phyloP scores from a whole-genome alignment of 2,797 vertebrate genomes.

The Enteromius argenteus region DNA sequence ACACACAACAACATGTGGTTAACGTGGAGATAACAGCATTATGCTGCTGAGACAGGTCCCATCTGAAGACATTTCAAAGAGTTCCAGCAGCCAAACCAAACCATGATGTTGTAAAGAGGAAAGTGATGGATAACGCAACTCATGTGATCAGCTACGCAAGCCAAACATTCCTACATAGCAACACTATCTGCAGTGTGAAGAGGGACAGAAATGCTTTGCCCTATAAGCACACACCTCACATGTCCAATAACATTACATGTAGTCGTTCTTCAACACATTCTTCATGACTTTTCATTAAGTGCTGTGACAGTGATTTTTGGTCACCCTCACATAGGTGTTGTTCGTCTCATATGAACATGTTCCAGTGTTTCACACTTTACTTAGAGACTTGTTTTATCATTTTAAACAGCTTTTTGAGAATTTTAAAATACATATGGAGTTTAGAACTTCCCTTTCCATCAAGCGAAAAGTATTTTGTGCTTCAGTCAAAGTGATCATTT shows the following conservation, averaged over 20 bases:
- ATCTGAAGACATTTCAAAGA: background rate
- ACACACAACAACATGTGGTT: background rate
- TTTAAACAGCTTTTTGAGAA: background rate
- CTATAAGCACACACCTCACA: slow-evolving; percentile 43
- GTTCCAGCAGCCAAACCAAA: background rate
- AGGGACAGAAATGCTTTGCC: slow-evolving; percentile 40
- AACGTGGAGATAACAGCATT: background rate
- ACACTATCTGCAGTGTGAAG: slow-evolving; percentile 53
- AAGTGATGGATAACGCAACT: slow-evolving; percentile 44
- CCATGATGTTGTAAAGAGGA: slow-evolving; percentile 12
- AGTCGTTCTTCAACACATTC: background rate
- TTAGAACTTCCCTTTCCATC: background rate
- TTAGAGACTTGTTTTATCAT: background rate
- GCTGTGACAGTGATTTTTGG: background rate
- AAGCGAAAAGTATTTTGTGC: background rate
- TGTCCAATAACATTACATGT: background rate
- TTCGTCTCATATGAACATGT: background rate
- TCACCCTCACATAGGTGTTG: background rate
- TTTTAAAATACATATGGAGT: background rate
- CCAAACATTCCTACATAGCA: slow-evolving; percentile 51
- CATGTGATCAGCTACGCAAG: slow-evolving; percentile 44
- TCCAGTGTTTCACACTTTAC: background rate
- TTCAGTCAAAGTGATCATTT: background rate
- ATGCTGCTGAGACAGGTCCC: background rate
- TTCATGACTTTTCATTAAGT: background rate